Conservation (phyloP, 2,113 vertebrate species). For the Ophiodon elongatus region DNA sequence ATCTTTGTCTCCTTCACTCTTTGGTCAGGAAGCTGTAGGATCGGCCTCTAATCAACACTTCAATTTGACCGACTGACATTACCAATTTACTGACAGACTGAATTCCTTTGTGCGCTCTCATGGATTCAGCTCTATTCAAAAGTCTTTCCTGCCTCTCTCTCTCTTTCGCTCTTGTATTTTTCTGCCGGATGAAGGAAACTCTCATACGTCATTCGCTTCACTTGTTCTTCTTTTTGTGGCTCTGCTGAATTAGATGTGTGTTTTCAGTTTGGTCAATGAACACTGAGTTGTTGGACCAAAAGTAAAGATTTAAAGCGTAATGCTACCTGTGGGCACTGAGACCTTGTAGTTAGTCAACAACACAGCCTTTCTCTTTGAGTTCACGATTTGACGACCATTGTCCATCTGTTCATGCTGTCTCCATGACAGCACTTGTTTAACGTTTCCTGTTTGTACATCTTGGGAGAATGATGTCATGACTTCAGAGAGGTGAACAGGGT, state of each 20-base stretch:
- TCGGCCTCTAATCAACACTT: conserved; percentile 69
- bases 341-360: neutral
- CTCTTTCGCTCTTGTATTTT: conserved; percentile 1
- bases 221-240: conserved; percentile 8
- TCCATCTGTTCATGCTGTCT: conserved; percentile 39
- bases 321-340: neutral
- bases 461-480: conserved; percentile 44
- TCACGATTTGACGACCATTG: neutral
- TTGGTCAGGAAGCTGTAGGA: conserved; percentile 58
- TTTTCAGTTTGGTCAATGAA: neutral
- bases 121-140: conserved; percentile 50
- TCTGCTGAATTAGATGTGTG: conserved; percentile 22
- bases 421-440: conserved; percentile 35
- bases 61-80: conserved; percentile 64
- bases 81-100: conserved; percentile 43
- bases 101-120: conserved; percentile 52
- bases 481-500: conserved; percentile 32
- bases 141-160: conserved; percentile 28
- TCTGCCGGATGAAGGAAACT: conserved; percentile 10
- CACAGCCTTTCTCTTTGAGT: neutral
- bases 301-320: neutral
- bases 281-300: neutral
- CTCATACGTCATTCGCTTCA: conserved; percentile 18
- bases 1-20: conserved; percentile 50
- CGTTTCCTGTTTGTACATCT: conserved; percentile 49